Evolutionary conservation across 1,140 invertebrate genomes (phyloP).

Genomic region (Mya arenaria): DNA sequence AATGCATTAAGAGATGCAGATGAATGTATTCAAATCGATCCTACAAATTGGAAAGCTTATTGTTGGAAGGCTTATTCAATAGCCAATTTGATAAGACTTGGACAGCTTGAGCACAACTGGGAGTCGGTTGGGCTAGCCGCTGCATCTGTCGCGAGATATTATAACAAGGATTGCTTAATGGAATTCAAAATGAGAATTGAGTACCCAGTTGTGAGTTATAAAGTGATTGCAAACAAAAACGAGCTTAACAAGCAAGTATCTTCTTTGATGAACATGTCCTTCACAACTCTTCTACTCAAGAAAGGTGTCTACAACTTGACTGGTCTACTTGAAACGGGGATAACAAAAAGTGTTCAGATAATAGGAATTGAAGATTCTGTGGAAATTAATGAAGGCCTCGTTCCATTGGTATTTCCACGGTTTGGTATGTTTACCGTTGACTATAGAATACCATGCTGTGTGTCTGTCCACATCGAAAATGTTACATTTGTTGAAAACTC

Average conservation of each 20-base stretch:
- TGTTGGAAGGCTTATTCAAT: slow-evolving; percentile 34
- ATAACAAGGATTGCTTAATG: neutral
- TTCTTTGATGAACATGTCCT: neutral
- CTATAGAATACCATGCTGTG: neutral
- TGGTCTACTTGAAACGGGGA: neutral
- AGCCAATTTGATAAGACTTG: no score
- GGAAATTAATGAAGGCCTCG: neutral
- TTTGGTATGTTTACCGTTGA: no score
- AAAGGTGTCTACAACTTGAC: neutral
- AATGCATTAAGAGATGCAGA: slow-evolving; percentile 24
- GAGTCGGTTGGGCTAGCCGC: slow-evolving; percentile 16
- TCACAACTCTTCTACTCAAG: neutral
- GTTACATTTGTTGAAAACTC: neutral
- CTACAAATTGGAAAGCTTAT: slow-evolving; percentile 1
- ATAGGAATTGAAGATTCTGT: slow-evolving; percentile 22
- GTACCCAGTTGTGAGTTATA: slow-evolving; percentile 6
- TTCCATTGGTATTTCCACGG: neutral
- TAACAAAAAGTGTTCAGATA: neutral
- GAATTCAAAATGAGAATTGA: slow-evolving; percentile 27
- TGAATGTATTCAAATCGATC: slow-evolving; percentile 17
- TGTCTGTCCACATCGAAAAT: neutral
- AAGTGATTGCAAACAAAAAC: neutral
- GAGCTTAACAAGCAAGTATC: neutral
- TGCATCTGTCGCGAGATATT: neutral
- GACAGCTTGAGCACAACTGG: no score